Percentiles rank a stretch among this genome's conserved stretches.
phyloP scores from a whole-genome alignment of 2,113 vertebrate genomes.

The Arvicanthis niloticus region DNA sequence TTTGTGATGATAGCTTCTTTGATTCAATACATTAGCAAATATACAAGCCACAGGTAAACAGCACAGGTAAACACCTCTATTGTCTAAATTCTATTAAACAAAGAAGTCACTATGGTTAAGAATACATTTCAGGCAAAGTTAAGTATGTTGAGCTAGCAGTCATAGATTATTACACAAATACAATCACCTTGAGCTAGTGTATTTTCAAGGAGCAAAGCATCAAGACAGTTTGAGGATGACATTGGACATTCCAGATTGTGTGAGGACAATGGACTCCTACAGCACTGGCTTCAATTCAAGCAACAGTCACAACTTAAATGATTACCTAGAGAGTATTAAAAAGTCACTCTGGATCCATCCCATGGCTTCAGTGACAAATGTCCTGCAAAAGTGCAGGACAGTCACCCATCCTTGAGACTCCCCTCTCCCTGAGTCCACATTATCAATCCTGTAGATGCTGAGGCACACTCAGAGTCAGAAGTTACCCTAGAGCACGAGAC shows the following conservation, averaged over 20 bases:
- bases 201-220: constrained; percentile 72
- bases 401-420: constrained; percentile 49
- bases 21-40: constrained; percentile 61
- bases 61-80: constrained; percentile 51
- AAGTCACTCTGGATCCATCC: constrained; percentile 75
- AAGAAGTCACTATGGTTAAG: constrained; percentile 60
- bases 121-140: constrained; percentile 71
- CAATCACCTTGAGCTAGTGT: neutral
- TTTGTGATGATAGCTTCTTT: constrained; percentile 18
- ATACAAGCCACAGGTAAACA: constrained; percentile 61
- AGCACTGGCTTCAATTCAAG: constrained; percentile 74
- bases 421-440: constrained; percentile 86
- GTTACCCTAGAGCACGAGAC: neutral
- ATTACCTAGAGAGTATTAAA: constrained; percentile 73
- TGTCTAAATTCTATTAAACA: constrained; percentile 63
- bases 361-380: constrained; percentile 75
- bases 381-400: constrained; percentile 56
- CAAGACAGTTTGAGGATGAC: constrained; percentile 56
- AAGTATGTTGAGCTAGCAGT: constrained; percentile 32
- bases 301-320: constrained; percentile 73
- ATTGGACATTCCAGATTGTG: constrained; percentile 67
- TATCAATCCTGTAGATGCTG: constrained; percentile 15
- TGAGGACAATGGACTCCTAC: constrained; percentile 71
- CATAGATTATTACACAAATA: constrained; percentile 68
- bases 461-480: constrained; percentile 42